Evolutionary conservation across 2,113 vertebrate genomes (phyloP), one percentile per base, ranked within the genome.

Genomic region (Crypturellus undulatus): DNA sequence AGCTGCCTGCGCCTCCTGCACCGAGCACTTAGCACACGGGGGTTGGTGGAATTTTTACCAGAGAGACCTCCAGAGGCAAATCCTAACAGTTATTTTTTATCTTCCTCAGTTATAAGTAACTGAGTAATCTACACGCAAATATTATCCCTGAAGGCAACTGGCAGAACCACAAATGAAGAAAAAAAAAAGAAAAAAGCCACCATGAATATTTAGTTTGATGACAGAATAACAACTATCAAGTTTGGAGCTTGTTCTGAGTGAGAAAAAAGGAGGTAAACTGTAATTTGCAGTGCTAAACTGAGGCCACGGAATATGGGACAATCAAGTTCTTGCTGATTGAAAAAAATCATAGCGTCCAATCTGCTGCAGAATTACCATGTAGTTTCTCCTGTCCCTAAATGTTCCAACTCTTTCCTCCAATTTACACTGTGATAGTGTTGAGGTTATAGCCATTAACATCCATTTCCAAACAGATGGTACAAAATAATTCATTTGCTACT

Each of bases 101-200:
- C 59, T 81, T 96, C 52, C 32, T 56, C 51, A 38, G n/a, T 15
- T 82, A 43, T n/a, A n/a, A n/a, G 38, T 38, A 88, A 93, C 87
- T 80, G 79, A 95, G 58, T 94, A 75, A 93, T 79, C 86, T 86
- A 65, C 52, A 94, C 86, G 69, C 73, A 96, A 94, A 96, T 92
- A 77, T 43, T 79, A 65, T 51, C 43, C 85, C 89, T 77, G 42
- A 77, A 93, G 89, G 69, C 80, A 95, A 93, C 21, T 88, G 87
- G 84, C 62, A 95, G 79, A 94, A 87, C 16, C 25, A 72, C 43
- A 91, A 54, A 86, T 76, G 30, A 21, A 3, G 6, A 38, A 51
- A 30, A 58, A 56, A 24, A 45, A 77, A 25, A 12, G 8, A 40
- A 32, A 20, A 49, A 49, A 93, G 24, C 4, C 77, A 84, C 84